Evolutionary conservation across 2,113 vertebrate genomes (phyloP).

Genomic region (Nerophis ophidion): DNA sequence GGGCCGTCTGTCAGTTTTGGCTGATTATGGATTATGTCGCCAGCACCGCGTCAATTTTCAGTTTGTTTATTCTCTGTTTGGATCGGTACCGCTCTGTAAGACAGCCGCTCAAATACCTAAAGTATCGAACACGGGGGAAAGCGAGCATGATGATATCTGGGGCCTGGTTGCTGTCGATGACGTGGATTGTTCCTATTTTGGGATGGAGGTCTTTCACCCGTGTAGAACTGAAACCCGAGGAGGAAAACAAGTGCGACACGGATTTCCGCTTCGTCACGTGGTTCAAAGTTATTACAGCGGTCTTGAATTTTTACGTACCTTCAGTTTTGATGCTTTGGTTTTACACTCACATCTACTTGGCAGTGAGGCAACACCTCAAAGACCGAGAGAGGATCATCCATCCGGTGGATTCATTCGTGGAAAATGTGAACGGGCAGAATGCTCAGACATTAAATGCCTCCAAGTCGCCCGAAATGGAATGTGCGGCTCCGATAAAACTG

Average conservation of each 20-base stretch:
- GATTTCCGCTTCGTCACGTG: slow-evolving; percentile 86
- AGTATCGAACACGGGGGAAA: slow-evolving; percentile 83
- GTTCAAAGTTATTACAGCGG: slow-evolving; percentile 88
- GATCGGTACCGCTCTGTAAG: slow-evolving; percentile 90
- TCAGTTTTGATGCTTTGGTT: slow-evolving; percentile 90
- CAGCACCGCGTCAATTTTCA: slow-evolving; percentile 94
- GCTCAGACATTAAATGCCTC: slow-evolving; percentile 26
- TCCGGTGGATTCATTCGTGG: slow-evolving; percentile 58
- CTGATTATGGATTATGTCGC: slow-evolving; percentile 97
- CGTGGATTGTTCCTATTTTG: slow-evolving; percentile 88
- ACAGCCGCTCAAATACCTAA: slow-evolving; percentile 83
- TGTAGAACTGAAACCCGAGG: slow-evolving; percentile 49
- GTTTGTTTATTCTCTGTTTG: slow-evolving; percentile 86
- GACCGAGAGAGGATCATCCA: slow-evolving; percentile 75
- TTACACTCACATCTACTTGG: slow-evolving; percentile 83
- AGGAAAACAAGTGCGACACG: slow-evolving; percentile 78
- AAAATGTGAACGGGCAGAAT: slow-evolving; percentile 49
- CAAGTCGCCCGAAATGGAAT: slow-evolving; percentile 33
- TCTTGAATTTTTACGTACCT: slow-evolving; percentile 91
- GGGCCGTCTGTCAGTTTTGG: slow-evolving; percentile 86
- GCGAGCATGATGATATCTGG: slow-evolving; percentile 78
- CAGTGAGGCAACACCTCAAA: slow-evolving; percentile 78
- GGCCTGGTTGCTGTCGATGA: slow-evolving; percentile 84
- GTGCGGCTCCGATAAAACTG: slow-evolving; percentile 35
- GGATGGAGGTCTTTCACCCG: slow-evolving; percentile 79